A percentile compares a stretch with the other conserved stretches of the same genome.
phyloP scores from a whole-genome alignment of 2,113 vertebrate genomes.

The Chamaetylas fuelleborni region DNA sequence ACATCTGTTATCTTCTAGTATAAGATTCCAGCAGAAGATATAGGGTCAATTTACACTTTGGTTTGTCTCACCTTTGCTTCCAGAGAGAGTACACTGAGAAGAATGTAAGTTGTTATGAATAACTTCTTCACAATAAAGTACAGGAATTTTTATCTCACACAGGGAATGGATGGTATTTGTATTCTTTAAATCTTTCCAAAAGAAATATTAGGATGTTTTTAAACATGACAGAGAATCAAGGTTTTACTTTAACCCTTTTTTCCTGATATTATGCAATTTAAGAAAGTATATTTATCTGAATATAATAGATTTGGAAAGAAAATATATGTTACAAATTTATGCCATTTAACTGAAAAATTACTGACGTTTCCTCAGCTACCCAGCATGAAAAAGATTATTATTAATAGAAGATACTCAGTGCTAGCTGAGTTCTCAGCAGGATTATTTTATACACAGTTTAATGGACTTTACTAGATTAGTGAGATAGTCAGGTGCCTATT shows the following conservation, averaged over 20 bases:
- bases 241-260: neutral
- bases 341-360: neutral
- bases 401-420: neutral
- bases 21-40: neutral
- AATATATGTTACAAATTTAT: neutral
- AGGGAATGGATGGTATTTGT: neutral
- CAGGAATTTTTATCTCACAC: neutral
- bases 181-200: neutral
- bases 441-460: neutral
- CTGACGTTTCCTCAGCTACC: neutral
- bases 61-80: neutral
- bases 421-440: neutral
- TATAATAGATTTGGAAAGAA: neutral
- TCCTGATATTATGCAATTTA: neutral
- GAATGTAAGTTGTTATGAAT: neutral
- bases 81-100: neutral
- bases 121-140: neutral
- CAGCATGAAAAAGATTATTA: neutral
- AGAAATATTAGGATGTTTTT: neutral
- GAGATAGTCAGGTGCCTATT: neutral
- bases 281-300: neutral
- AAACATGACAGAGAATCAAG: neutral
- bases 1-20: neutral
- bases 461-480: neutral
- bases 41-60: neutral